Conservation (phyloP, 2,888 invertebrate species). For the Blera fallax region DNA sequence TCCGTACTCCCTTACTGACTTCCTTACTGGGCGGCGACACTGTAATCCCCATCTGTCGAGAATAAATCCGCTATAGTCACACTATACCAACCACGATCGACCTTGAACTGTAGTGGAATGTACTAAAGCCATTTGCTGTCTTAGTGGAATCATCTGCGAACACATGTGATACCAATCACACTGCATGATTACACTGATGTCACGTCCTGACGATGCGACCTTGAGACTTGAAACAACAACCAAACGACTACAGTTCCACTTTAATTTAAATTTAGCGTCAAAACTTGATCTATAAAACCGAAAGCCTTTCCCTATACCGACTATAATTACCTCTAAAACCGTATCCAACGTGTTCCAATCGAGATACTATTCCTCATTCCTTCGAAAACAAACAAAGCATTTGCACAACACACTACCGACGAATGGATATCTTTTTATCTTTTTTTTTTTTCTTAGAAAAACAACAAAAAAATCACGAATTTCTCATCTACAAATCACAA, state of each 20-base stretch:
- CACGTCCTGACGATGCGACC: background rate
- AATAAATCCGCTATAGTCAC: too few species aligned
- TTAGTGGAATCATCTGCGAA: background rate
- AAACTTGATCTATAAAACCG: too few species aligned
- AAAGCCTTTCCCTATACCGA: background rate
- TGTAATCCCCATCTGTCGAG: too few species aligned
- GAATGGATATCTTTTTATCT: too few species aligned
- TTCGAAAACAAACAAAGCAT: constrained; percentile 1
- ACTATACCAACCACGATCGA: too few species aligned
- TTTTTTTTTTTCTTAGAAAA: too few species aligned
- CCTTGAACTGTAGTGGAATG: background rate
- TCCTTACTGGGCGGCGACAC: too few species aligned
- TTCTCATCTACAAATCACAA: background rate
- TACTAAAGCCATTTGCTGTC: background rate
- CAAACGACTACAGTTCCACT: too few species aligned
- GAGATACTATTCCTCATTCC: background rate
- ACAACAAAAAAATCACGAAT: background rate
- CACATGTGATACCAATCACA: background rate
- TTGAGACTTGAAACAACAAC: background rate
- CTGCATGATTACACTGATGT: background rate
- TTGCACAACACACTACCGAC: background rate
- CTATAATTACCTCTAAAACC: constrained; percentile 15
- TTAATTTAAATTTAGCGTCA: too few species aligned
- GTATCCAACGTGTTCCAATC: constrained; percentile 25
- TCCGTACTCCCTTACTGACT: too few species aligned